phyloP scores from a whole-genome alignment of 2,888 invertebrate genomes.

The Mythimna impura region DNA sequence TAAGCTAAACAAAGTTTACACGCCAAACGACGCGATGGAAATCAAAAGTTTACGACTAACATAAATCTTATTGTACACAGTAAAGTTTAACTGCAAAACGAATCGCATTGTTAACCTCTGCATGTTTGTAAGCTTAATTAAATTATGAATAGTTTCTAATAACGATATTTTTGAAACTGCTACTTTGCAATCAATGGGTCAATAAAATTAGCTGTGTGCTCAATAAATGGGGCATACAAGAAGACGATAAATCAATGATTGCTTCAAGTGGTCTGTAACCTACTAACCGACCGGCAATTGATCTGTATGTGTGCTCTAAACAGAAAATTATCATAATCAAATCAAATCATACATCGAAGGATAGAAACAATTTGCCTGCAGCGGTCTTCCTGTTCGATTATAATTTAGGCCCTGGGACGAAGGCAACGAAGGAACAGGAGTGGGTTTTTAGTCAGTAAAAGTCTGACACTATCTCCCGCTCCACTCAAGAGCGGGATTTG shows the following conservation, averaged over 20 bases:
- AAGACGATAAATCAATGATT: neutral
- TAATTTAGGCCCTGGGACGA: no score
- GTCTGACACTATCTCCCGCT: no score
- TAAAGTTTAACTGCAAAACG: conserved; percentile 54
- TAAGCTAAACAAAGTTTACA: conserved; percentile 22
- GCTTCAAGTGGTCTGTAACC: neutral
- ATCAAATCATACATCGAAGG: no score
- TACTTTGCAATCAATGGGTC: neutral
- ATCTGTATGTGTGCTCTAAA: neutral
- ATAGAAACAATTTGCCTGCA: no score
- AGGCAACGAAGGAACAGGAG: no score
- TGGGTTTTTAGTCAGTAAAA: no score
- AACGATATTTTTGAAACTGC: conserved; percentile 11
- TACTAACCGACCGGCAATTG: neutral
- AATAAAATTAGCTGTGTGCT: neutral
- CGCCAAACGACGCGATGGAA: conserved; percentile 14
- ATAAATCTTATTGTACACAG: conserved; percentile 23
- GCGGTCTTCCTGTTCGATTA: no score
- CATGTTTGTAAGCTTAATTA: conserved; percentile 7
- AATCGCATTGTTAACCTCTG: conserved; percentile 27
- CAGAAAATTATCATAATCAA: neutral
- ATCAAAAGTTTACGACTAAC: conserved; percentile 40
- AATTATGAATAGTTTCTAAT: conserved; percentile 15
- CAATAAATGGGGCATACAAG: neutral
- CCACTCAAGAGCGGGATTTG: no score